Conservation (phyloP, 1,140 invertebrate species). For the Microplitis demolitor region DNA sequence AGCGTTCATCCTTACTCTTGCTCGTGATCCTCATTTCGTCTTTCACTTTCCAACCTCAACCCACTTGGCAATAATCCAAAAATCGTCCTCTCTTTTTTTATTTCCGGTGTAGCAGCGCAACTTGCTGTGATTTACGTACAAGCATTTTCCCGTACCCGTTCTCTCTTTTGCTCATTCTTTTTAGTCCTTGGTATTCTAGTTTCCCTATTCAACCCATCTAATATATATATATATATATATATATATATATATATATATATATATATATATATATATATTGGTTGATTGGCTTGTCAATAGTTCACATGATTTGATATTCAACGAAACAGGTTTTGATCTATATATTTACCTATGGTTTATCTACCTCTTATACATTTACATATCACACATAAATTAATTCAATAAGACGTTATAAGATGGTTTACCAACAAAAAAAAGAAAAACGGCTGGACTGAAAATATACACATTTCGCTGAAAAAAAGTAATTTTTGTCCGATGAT, state of each 20-base stretch:
- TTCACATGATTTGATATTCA: neutral
- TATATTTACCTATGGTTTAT: neutral
- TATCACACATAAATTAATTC: neutral
- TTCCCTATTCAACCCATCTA: no score
- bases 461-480: no score
- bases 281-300: slow-evolving; percentile 11
- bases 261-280: no score
- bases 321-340: neutral
- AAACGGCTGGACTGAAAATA: no score
- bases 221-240: no score
- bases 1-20: neutral
- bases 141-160: neutral
- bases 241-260: no score
- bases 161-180: neutral
- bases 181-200: neutral
- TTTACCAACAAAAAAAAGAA: no score
- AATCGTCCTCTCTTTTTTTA: neutral
- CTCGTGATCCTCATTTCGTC: neutral
- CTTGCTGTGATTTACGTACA: neutral
- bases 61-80: slow-evolving; percentile 5
- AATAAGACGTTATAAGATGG: no score
- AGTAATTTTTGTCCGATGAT: no score
- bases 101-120: neutral
- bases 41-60: neutral
- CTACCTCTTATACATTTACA: neutral